phyloP scores from a whole-genome alignment of 2,888 invertebrate species.

The Abrostola triplasia region DNA sequence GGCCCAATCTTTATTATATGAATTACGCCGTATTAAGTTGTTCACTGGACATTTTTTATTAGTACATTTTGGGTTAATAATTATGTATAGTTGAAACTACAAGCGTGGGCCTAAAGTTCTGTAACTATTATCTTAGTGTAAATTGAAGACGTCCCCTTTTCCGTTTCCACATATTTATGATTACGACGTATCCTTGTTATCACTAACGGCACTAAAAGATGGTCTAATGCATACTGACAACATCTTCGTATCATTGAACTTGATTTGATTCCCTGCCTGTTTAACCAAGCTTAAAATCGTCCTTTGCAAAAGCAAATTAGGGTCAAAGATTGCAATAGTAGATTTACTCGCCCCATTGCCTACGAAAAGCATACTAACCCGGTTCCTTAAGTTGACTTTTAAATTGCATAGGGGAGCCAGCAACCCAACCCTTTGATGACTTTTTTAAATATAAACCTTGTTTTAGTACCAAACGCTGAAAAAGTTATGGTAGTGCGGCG shows the following conservation, averaged over 20 bases:
- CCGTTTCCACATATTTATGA: too few species aligned
- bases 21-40: conserved; percentile 37
- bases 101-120: not conserved
- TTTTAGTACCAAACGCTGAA: not conserved
- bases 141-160: too few species aligned
- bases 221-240: not conserved
- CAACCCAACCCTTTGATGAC: conserved; percentile 7
- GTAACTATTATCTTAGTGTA: too few species aligned
- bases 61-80: conserved; percentile 11
- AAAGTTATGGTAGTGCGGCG: not conserved
- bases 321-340: conserved; percentile 37
- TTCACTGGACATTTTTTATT: conserved; percentile 38
- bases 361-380: conserved; percentile 32
- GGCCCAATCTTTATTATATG: conserved; percentile 62
- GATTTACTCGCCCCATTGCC: conserved; percentile 34
- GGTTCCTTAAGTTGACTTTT: conserved; percentile 32
- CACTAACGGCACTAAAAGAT: not conserved
- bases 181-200: too few species aligned
- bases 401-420: conserved; percentile 30
- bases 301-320: conserved; percentile 29
- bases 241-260: not conserved
- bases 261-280: not conserved
- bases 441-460: conserved; percentile 1
- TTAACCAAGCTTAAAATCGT: conserved; percentile 11
- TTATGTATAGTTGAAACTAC: conserved; percentile 21